Evolutionary conservation across 2,888 invertebrate species (phyloP).

Genomic region (Luperina testacea): DNA sequence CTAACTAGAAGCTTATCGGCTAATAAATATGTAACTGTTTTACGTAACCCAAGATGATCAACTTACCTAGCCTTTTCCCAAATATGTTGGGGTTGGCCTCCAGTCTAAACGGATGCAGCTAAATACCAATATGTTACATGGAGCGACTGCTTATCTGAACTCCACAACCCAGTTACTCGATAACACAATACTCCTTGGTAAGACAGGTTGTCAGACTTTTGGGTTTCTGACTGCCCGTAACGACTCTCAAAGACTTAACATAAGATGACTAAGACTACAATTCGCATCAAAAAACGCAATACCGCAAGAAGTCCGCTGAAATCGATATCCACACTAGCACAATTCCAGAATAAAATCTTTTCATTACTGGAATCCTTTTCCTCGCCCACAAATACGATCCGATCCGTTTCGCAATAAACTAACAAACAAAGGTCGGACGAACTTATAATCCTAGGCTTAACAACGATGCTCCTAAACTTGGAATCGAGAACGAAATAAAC

Average conservation of each 20-base stretch:
- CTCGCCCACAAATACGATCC: constrained; percentile 36
- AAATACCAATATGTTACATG: background rate
- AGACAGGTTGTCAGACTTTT: background rate
- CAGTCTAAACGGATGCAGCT: background rate
- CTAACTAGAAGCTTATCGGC: background rate
- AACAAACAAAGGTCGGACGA: constrained; percentile 43
- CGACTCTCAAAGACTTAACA: background rate
- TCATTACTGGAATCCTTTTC: constrained; percentile 39
- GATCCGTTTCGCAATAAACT: constrained; percentile 45
- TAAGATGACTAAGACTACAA: too few relatives aligned
- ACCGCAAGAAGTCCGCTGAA: too few relatives aligned
- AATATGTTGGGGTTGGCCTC: background rate
- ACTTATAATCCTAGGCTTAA: constrained; percentile 52
- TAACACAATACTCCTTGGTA: background rate
- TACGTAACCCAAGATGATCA: background rate
- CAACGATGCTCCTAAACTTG: constrained; percentile 43
- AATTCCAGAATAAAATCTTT: constrained; percentile 27
- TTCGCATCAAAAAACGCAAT: background rate
- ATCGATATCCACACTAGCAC: background rate
- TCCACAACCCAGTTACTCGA: too few relatives aligned
- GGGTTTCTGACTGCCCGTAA: background rate
- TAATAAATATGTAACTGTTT: background rate
- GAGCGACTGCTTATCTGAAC: too few relatives aligned
- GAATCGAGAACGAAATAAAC: constrained; percentile 35
- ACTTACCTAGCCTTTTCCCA: background rate